Base-by-base conservation (phyloP, 2,888 invertebrate genomes). In the Meteorus colon region DNA sequence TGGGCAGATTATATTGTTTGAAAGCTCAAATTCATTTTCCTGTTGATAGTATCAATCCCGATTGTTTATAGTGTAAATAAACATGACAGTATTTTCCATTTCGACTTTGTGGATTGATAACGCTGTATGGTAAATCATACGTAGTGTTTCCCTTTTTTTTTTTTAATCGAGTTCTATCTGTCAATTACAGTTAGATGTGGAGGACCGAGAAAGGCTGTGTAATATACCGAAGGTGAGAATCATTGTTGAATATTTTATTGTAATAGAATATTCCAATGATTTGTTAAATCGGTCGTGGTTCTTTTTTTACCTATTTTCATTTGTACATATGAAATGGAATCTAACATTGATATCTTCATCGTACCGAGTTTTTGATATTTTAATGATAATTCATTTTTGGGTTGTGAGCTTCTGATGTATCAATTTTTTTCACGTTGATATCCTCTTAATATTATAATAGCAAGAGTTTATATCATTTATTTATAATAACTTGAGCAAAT, bases 161-260 rank as follows among this genome's bases (percentile, higher is more conserved):
- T 34, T 86, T 87, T 88, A 87, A 88, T 83, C 86, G 88, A 87
- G 88, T 83, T 85, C 85, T 85, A 84, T 84, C 85, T 88, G 84
- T 88, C 83, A 88, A 88, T 89, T 89, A 81, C 87, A 88, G 87
- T 89, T 89, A 88, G 88, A 88, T 87, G 86, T 88, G 87, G 89
- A 89, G 88, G 89, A 89, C 86, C 89, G 89, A 88, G 88, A 89
- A 86, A 88, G 88, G 89, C 88, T 89, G 87, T 89, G 88, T 88
- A 89, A 89, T 87, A 87, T 88, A 88, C 87, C 87, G 84, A 88
- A 88, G 88, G 88, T 88, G 86, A 88, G 87, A 85, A 80, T 82
- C 41, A 71, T 62, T 34, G 55, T 12, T 69, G 55, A 69, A 69
- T 48, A 68, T 68, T 62, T 62, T 62, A 31, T 62, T 60, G 29